A percentile compares a stretch with the other conserved stretches of the same genome.
Conservation (phyloP, 2,113 vertebrate species). For the Centropus bengalensis region DNA sequence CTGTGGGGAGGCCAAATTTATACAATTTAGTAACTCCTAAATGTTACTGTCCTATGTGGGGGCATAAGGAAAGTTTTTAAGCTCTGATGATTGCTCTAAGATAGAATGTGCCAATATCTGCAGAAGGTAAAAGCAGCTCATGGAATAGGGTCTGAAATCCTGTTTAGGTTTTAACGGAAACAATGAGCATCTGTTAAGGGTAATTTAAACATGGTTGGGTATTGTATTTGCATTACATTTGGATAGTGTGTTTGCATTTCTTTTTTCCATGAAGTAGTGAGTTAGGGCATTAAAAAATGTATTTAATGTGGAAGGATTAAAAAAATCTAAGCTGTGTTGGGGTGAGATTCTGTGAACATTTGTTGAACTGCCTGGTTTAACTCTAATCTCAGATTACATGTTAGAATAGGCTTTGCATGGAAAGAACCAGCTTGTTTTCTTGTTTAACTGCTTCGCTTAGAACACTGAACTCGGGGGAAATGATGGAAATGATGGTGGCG, state of each 20-base stretch:
- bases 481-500: not conserved
- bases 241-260: not conserved
- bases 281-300: not conserved
- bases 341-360: not conserved
- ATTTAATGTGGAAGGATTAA: not conserved
- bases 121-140: not conserved
- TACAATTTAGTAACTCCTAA: rapidly evolving
- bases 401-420: not conserved
- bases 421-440: not conserved
- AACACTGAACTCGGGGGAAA: rapidly evolving
- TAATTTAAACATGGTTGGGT: not conserved
- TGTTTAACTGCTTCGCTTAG: not conserved
- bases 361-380: not conserved
- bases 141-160: not conserved
- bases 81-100: not conserved
- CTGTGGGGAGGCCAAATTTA: not conserved
- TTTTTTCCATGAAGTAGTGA: not conserved
- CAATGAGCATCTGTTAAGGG: not conserved
- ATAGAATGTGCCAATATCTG: not conserved
- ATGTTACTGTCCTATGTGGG: not conserved
- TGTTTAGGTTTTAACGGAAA: not conserved
- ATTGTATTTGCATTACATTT: not conserved
- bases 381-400: rapidly evolving
- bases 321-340: not conserved
- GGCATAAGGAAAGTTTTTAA: not conserved